phyloP scores from a whole-genome alignment of 92 coral and sea anemone species.

The Anthopleura xanthogrammica region DNA sequence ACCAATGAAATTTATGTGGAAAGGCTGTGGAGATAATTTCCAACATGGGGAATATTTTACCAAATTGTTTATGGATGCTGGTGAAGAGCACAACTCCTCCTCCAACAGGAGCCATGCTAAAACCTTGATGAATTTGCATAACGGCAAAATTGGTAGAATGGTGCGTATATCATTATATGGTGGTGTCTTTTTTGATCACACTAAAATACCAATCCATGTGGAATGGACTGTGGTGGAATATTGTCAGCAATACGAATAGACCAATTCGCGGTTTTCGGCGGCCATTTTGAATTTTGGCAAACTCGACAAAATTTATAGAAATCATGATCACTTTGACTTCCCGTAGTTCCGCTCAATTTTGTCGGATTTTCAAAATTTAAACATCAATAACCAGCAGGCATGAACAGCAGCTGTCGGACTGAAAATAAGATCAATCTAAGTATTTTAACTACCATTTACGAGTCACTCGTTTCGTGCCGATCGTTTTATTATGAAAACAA shows the following conservation, averaged over 20 bases:
- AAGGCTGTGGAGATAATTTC: constrained; percentile 80
- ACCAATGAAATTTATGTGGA: constrained; percentile 41
- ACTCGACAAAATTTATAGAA: too few species aligned
- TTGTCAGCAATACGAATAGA: not conserved
- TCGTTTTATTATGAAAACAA: too few species aligned
- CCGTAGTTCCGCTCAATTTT: too few species aligned
- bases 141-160: constrained; percentile 80
- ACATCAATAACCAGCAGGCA: too few species aligned
- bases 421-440: too few species aligned
- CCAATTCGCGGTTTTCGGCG: too few species aligned
- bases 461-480: too few species aligned
- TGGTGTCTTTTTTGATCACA: not conserved
- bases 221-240: not conserved
- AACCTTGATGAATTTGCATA: constrained; percentile 72
- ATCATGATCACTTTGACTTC: too few species aligned
- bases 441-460: too few species aligned
- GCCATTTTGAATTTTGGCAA: too few species aligned
- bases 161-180: constrained; percentile 44
- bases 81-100: constrained; percentile 24
- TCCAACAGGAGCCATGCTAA: not conserved
- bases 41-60: constrained; percentile 41
- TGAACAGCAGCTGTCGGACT: too few species aligned
- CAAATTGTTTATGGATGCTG: constrained; percentile 59
- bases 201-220: not conserved
- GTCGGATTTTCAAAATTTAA: too few species aligned